Percentiles rank a stretch among this genome's conserved stretches.
These are phyloP conservation scores for Myopa testacea DNA, from an alignment of 2,888 invertebrate genomes.

Conservation along the genomic window DNA sequence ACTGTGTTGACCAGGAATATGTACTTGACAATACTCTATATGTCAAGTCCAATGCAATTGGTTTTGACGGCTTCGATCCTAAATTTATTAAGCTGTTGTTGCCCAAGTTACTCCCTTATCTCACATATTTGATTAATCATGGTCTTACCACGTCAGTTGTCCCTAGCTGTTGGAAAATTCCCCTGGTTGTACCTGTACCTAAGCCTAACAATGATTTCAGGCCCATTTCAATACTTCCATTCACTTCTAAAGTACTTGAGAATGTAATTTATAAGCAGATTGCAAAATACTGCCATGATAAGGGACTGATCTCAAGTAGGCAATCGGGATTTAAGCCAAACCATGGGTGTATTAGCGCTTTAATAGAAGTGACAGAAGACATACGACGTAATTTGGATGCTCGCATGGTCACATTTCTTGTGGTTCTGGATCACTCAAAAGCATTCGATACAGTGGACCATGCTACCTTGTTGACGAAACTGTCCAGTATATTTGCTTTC, in stretches of 20 bases:
- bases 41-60: neutral
- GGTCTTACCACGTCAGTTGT: too few species aligned
- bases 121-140: neutral
- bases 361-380: neutral
- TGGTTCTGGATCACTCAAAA: neutral
- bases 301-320: neutral
- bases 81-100: constrained; percentile 29
- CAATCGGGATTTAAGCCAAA: neutral
- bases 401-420: neutral
- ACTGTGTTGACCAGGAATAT: neutral
- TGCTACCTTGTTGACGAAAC: neutral
- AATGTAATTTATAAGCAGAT: constrained; percentile 9
- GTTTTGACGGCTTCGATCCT: constrained; percentile 25
- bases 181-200: neutral
- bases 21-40: neutral
- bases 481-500: neutral
- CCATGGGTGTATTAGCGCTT: neutral
- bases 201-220: neutral
- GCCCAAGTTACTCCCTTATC: constrained; percentile 7
- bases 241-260: constrained; percentile 10
- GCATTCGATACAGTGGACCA: neutral
- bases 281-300: neutral
- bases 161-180: too few species aligned
- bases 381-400: neutral
- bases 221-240: neutral